These are phyloP conservation scores for Chroicocephalus ridibundus DNA, from an alignment of 2,113 vertebrate genomes.

Conservation along the genomic window DNA sequence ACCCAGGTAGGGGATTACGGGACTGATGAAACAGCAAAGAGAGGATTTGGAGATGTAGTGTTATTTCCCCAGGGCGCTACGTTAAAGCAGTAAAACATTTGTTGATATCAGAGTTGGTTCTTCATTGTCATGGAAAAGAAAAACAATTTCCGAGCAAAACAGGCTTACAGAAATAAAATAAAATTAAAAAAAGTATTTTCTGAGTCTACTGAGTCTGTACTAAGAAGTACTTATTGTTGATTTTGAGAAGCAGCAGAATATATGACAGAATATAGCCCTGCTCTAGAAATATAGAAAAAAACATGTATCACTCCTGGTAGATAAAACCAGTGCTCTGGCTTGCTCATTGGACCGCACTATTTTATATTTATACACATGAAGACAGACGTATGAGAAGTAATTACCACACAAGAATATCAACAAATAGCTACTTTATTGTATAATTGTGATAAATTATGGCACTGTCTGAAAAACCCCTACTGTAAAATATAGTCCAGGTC, in stretches of 20 bases:
- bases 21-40: background rate
- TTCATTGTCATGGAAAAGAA: background rate
- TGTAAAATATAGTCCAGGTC: background rate
- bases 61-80: background rate
- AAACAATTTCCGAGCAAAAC: background rate
- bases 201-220: background rate
- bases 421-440: slow-evolving; percentile 9
- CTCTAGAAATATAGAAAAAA: background rate
- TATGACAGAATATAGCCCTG: background rate
- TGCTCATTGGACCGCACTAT: background rate
- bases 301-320: background rate
- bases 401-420: slow-evolving; percentile 3
- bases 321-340: background rate
- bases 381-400: background rate
- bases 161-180: background rate
- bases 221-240: background rate
- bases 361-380: slow-evolving; percentile 11
- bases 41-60: background rate
- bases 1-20: background rate
- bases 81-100: background rate
- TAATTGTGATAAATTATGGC: background rate
- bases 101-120: background rate
- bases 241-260: slow-evolving; percentile 6
- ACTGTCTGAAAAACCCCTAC: background rate
- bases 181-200: background rate